Conservation (phyloP, 2,113 vertebrate genomes). For the Xiphophorus hellerii region DNA sequence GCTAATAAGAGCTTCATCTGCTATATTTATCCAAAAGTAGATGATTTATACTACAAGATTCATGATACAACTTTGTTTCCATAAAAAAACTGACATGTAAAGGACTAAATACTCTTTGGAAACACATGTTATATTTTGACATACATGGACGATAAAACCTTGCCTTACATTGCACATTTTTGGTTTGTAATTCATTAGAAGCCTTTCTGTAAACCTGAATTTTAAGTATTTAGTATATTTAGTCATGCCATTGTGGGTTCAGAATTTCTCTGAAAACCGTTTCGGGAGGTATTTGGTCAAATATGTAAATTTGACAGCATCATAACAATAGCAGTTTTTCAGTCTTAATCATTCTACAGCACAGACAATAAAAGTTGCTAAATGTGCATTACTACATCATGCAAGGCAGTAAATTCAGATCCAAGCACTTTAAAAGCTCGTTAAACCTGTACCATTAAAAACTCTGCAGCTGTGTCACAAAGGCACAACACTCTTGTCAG, state of each 20-base stretch:
- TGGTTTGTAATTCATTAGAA: slow-evolving; percentile 1
- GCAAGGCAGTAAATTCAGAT: slow-evolving; percentile 32
- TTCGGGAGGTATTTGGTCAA: slow-evolving; percentile 3
- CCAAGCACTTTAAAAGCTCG: slow-evolving; percentile 32
- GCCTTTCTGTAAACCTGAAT: neutral
- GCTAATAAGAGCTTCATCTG: no score
- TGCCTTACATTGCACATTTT: slow-evolving; percentile 3
- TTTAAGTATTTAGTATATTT: neutral
- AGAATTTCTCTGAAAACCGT: slow-evolving; percentile 16
- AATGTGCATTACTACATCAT: slow-evolving; percentile 32
- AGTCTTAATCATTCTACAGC: slow-evolving; percentile 11
- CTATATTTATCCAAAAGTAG: no score
- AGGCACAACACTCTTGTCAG: slow-evolving; percentile 19
- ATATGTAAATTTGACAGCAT: neutral
- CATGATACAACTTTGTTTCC: no score
- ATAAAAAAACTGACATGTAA: no score
- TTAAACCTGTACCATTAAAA: slow-evolving; percentile 25
- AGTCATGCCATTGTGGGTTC: slow-evolving; percentile 6
- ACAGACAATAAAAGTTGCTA: slow-evolving; percentile 35
- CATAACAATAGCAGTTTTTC: slow-evolving; percentile 4
- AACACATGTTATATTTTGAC: neutral
- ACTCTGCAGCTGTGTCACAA: slow-evolving; percentile 17
- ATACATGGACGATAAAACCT: neutral
- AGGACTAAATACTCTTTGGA: no score
- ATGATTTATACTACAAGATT: no score